Percentiles rank a stretch among this genome's conserved stretches.
phyloP scores from a whole-genome alignment of 2,113 vertebrate genomes.

The Psilopogon haemacephalus region DNA sequence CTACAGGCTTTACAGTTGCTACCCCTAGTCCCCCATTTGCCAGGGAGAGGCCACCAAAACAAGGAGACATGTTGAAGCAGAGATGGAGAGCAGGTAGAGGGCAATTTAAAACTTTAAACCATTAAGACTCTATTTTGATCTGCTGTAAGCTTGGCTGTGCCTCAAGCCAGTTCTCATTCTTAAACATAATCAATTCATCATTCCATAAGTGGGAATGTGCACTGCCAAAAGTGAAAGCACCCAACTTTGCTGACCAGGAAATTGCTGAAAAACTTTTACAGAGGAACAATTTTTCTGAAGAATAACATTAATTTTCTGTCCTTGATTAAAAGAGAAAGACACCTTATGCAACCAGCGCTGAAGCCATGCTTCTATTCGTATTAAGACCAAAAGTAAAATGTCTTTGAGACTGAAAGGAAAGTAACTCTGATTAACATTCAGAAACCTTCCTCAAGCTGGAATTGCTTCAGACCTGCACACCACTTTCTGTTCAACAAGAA shows the following conservation, averaged over 20 bases:
- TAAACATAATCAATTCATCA: conserved; percentile 34
- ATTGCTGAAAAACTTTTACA: not conserved
- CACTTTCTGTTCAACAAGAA: not conserved
- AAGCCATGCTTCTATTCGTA: not conserved
- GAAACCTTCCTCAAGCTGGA: conserved; percentile 11
- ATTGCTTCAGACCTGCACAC: not conserved
- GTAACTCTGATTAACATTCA: conserved; percentile 42
- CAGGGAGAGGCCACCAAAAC: not conserved
- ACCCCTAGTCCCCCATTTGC: not conserved
- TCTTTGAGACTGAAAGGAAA: conserved; percentile 31
- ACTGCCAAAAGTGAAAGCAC: conserved; percentile 3
- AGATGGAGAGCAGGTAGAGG: not conserved
- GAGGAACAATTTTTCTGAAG: not conserved
- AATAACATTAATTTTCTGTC: not conserved
- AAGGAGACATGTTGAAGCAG: fast-evolving
- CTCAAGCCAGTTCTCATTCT: conserved; percentile 26
- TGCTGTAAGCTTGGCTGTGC: not conserved
- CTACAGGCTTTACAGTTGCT: not conserved
- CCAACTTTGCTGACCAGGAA: not conserved
- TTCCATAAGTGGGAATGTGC: not conserved
- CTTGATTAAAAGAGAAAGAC: not conserved
- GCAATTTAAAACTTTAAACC: not conserved
- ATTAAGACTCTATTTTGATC: not conserved
- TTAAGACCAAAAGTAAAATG: not conserved
- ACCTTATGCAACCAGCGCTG: not conserved